Percentiles rank a stretch among this genome's conserved stretches.
Evolutionary conservation across 2,113 vertebrate genomes (phyloP).

Genomic region (Acrocephalus arundinaceus): DNA sequence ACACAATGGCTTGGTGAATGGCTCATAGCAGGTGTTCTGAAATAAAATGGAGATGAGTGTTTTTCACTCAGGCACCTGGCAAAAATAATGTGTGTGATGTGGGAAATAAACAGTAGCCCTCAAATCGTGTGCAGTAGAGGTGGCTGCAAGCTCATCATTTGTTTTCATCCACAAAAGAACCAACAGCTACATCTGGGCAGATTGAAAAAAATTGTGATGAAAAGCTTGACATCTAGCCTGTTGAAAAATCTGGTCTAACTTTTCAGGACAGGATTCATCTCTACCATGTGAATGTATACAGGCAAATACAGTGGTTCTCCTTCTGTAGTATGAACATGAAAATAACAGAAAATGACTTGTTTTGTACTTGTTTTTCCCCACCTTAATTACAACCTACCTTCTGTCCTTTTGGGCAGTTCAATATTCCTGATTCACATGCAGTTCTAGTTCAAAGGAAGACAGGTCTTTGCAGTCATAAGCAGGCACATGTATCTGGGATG

Average conservation of each 20-base stretch:
- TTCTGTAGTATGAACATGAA: background rate
- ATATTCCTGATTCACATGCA: background rate
- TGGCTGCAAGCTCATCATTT: background rate
- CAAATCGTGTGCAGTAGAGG: background rate
- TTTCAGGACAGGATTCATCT: background rate
- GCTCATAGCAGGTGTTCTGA: slow-evolving; percentile 4
- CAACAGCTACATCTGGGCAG: background rate
- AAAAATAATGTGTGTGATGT: background rate
- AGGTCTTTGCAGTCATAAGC: background rate
- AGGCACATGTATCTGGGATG: background rate
- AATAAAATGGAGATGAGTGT: slow-evolving; percentile 29
- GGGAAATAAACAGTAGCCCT: background rate
- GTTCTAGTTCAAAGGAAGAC: background rate
- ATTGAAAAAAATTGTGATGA: background rate
- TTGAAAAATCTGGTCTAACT: background rate
- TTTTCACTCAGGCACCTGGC: slow-evolving; percentile 29
- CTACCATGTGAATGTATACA: background rate
- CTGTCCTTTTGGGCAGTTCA: background rate
- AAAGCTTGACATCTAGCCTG: background rate
- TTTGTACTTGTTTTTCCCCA: background rate
- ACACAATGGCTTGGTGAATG: background rate
- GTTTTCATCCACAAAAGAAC: background rate
- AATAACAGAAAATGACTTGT: background rate
- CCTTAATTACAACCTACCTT: background rate
- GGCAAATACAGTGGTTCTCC: background rate